Evolutionary conservation across 2,888 invertebrate species (phyloP).

Genomic region (Thysanoteuthis rhombus): DNA sequence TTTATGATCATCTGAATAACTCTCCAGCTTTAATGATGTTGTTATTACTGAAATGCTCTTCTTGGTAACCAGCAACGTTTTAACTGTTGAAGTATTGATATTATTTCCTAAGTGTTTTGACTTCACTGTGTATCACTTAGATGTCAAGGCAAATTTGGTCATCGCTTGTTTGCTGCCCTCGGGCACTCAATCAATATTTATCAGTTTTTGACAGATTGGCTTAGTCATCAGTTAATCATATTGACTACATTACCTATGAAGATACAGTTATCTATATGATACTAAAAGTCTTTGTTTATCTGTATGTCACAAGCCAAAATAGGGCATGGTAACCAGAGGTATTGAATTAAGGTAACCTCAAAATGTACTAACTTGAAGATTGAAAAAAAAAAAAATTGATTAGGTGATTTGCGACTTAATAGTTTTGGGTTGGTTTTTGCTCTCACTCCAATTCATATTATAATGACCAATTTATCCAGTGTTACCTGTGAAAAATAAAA

Average conservation of each 20-base stretch:
- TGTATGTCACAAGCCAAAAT: too few relatives aligned
- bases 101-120: background rate
- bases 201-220: background rate
- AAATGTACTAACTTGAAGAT: too few relatives aligned
- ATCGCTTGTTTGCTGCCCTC: background rate
- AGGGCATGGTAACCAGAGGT: too few relatives aligned
- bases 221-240: background rate
- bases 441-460: too few relatives aligned
- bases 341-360: too few relatives aligned
- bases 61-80: background rate
- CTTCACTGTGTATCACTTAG: background rate
- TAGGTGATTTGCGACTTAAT: too few relatives aligned
- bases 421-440: too few relatives aligned
- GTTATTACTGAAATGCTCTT: background rate
- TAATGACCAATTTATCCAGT: too few relatives aligned
- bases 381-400: too few relatives aligned
- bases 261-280: background rate
- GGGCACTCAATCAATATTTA: too few relatives aligned
- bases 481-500: too few relatives aligned
- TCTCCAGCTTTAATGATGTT: background rate
- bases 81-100: background rate
- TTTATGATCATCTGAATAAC: background rate
- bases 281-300: too few relatives aligned
- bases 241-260: background rate
- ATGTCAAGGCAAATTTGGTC: background rate